These are phyloP conservation scores for Dicroscelio sp. DNA, from an alignment of 2,888 invertebrate species.

Conservation along the genomic window DNA sequence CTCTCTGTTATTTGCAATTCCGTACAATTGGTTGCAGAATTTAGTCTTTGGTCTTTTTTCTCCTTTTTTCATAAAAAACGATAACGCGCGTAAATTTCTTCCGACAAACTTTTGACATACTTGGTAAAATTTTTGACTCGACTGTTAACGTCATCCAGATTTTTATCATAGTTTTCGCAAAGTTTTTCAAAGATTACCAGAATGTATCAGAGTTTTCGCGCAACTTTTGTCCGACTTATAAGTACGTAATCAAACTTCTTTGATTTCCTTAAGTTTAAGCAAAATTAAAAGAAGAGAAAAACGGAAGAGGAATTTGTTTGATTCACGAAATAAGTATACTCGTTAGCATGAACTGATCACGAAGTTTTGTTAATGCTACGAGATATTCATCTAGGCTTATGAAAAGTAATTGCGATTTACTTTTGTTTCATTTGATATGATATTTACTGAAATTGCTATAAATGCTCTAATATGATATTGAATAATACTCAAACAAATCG, in stretches of 20 bases:
- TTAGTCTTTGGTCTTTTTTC: not conserved
- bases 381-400: no score
- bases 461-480: no score
- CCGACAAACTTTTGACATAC: conserved; percentile 9
- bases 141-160: conserved; percentile 43
- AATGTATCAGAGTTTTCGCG: conserved; percentile 52
- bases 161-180: conserved; percentile 61
- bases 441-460: no score
- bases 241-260: conserved; percentile 68
- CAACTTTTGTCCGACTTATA: conserved; percentile 65
- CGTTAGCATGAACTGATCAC: conserved; percentile 11
- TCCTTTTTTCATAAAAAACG: conserved; percentile 8
- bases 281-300: conserved; percentile 15
- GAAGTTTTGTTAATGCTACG: conserved; percentile 18
- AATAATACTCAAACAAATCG: no score
- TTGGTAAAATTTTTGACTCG: conserved; percentile 41
- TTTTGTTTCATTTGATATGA: no score
- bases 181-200: conserved; percentile 63
- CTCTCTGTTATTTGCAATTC: conserved; percentile 10
- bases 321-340: conserved; percentile 10
- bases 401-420: no score
- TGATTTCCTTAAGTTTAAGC: conserved; percentile 53
- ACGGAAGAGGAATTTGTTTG: conserved; percentile 5
- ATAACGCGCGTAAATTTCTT: conserved; percentile 45
- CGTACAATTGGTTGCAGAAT: not conserved